Conservation (phyloP, 2,888 invertebrate genomes). For the Stegana nigrithorax region DNA sequence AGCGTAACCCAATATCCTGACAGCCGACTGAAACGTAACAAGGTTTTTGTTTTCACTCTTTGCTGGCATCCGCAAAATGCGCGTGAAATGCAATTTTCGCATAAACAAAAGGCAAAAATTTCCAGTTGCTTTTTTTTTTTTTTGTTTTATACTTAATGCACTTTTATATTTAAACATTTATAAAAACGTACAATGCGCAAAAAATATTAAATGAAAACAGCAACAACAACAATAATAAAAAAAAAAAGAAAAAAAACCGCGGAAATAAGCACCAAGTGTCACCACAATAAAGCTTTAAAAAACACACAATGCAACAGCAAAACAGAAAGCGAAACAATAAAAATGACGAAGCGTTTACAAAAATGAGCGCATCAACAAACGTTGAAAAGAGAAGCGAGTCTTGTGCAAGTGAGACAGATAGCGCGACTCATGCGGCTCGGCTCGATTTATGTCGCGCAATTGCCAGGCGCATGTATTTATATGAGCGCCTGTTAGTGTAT, state of each 20-base stretch:
- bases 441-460: not conserved
- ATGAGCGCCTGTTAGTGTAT: not conserved
- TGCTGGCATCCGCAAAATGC: not conserved
- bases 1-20: too few species aligned
- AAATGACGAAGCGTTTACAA: not conserved
- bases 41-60: not conserved
- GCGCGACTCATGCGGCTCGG: not conserved
- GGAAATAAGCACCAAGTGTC: conserved; percentile 1
- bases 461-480: not conserved
- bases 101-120: not conserved
- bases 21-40: not conserved
- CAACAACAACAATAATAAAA: not conserved
- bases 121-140: too few species aligned
- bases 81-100: not conserved
- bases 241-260: not conserved
- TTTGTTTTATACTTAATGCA: too few species aligned
- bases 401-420: too few species aligned
- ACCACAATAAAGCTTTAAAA: too few species aligned
- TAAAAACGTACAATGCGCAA: too few species aligned
- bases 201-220: not conserved
- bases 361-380: too few species aligned
- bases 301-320: too few species aligned
- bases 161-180: too few species aligned
- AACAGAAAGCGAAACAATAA: too few species aligned
- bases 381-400: not conserved